Evolutionary conservation across 37 sponge, comb jelly and placozoan genomes (phyloP).

Genomic region (Petrosia ficiformis): DNA sequence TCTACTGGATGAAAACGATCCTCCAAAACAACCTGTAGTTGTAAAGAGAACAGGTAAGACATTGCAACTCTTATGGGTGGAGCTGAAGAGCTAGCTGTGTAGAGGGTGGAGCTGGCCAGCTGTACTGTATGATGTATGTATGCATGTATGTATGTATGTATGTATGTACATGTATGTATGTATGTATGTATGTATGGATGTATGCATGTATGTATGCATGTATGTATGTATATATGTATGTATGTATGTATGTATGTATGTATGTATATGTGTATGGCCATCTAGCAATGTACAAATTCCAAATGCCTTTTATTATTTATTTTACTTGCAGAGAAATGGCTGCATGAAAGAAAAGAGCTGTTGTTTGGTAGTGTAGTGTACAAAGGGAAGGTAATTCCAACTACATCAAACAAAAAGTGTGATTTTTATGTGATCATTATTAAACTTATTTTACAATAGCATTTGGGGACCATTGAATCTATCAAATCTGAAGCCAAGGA

Average conservation of each 20-base stretch:
- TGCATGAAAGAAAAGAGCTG: not conserved
- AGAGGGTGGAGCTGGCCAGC: not conserved
- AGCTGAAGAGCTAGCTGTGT: not conserved
- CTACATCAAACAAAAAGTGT: not conserved
- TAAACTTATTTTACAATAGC: not conserved
- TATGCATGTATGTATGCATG: too few relatives aligned
- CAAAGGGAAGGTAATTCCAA: not conserved
- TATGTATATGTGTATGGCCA: too few relatives aligned
- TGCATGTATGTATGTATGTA: too few relatives aligned
- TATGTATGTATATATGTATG: too few relatives aligned
- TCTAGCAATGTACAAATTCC: too few relatives aligned
- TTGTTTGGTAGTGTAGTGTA: not conserved
- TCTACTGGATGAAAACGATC: not conserved
- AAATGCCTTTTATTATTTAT: too few relatives aligned
- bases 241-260: too few relatives aligned
- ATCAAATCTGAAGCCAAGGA: not conserved
- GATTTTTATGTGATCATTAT: too few relatives aligned
- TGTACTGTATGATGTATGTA: too few relatives aligned
- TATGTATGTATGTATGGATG: too few relatives aligned
- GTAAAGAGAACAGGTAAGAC: too few relatives aligned
- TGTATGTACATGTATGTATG: too few relatives aligned
- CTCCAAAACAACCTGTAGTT: not conserved
- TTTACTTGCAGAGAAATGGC: constrained; percentile 5
- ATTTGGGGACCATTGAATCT: not conserved
- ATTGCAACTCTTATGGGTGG: not conserved